Conservation (phyloP, 2,113 vertebrate species). For the Entomyzon cyanotis region DNA sequence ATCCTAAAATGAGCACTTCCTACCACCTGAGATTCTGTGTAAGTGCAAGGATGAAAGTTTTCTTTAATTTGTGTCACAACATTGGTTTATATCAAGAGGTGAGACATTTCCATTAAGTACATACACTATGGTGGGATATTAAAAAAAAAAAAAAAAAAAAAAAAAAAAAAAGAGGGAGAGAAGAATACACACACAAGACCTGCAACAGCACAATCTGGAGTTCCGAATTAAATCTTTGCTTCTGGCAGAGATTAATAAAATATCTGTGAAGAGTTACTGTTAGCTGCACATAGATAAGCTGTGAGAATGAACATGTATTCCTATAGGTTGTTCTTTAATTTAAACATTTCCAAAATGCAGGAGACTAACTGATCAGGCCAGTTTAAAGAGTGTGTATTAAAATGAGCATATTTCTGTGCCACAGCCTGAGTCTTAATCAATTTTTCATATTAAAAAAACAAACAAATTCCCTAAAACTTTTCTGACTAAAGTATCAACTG, state of each 20-base stretch:
- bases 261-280: background rate
- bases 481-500: background rate
- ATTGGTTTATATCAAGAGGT: background rate
- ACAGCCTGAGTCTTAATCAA: background rate
- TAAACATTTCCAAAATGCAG: background rate
- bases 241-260: background rate
- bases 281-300: background rate
- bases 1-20: background rate
- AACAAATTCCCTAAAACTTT: background rate
- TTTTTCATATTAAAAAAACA: background rate
- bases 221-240: background rate
- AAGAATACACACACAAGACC: background rate
- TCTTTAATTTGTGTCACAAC: background rate
- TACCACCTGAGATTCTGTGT: background rate
- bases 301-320: background rate
- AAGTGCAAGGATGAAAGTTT: background rate
- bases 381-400: background rate
- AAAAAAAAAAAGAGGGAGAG: background rate
- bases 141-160: background rate
- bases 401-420: background rate
- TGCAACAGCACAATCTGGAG: background rate
- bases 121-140: fast-evolving
- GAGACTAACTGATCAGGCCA: background rate
- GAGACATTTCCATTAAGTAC: background rate
- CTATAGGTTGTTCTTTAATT: background rate